Evolutionary conservation across 2,113 vertebrate genomes (phyloP), one percentile per base, ranked within the genome.

Genomic region (Salminus brasiliensis): DNA sequence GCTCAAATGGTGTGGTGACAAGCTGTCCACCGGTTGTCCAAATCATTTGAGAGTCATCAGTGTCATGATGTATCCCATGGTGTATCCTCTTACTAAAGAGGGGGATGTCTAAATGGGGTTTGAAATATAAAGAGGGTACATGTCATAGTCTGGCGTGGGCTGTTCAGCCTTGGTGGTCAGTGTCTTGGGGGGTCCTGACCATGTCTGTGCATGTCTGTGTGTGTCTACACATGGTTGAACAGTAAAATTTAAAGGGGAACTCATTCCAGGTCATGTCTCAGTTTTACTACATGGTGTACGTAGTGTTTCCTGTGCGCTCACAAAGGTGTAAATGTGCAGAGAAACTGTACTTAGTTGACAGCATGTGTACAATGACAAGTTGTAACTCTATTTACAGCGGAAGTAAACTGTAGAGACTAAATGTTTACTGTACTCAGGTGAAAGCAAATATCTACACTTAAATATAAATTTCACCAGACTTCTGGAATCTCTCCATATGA

Each of bases 101-200:
- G 70, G 85, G 86, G 91, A 88, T 49, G 78, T 76, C 62, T 72
- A 80, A 81, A 70, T 78, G 73, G 78, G 55, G 86, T 57, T 45
- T 86, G 86, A 90, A 91, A 85, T 81, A 85, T 76, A 91, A 66
- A 85, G 77, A 72, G 81, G 70, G 73, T 82, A 81, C 72, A 81
- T 76, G 55, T 62, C 66, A 76, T 81, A 67, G 68, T 41, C 32
- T 25, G 18, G 21, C 43, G 15, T 49, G 15, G 5, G 73, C 25
- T 45, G 70, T 69, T 72, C 62, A 74, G 70, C 65, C 74, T 63
- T 81, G 79, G 79, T 84, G 83, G 79, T 80, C 69, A 36, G 18
- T 74, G 74, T 76, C 45, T 79, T 65, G 80, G 76, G 76, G 59
- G 71, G 70, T 75, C 36, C 59, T 76, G 68, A 81, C 80, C 81